A percentile compares a stretch with the other conserved stretches of the same genome.
phyloP scores from a whole-genome alignment of 2,113 vertebrate species.

The Pardalotus punctatus region DNA sequence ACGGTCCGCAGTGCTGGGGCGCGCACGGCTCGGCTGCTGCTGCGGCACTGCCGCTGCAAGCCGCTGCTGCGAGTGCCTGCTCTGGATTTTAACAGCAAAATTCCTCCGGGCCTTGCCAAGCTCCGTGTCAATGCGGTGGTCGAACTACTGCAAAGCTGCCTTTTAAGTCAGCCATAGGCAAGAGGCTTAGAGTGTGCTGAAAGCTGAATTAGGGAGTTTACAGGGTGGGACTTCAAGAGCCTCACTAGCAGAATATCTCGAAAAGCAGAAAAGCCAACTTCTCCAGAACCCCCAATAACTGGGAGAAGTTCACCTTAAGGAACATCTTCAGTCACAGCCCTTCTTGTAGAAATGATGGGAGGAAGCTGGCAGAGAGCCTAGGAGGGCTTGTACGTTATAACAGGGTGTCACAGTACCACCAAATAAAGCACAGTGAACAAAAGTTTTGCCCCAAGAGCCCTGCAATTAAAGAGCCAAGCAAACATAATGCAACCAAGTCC shows the following conservation, averaged over 20 bases:
- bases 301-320: background rate
- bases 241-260: background rate
- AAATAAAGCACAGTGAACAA: background rate
- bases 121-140: background rate
- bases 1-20: background rate
- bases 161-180: background rate
- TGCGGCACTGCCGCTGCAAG: background rate
- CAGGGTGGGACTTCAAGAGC: background rate
- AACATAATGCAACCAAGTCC: background rate
- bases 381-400: background rate
- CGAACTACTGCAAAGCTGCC: background rate
- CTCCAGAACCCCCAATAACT: background rate
- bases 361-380: background rate
- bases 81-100: background rate
- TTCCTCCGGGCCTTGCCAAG: background rate
- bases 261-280: background rate
- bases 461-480: background rate
- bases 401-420: background rate
- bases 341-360: background rate
- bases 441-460: background rate
- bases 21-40: background rate
- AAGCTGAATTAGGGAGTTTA: background rate
- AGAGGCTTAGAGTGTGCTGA: background rate
- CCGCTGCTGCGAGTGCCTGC: fast-evolving
- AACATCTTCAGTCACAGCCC: background rate